Conservation (phyloP, 2,113 vertebrate species). For the chimpanzee (Pan troglodytes) region NHGRI_mPanTro3-v2.1_pri NC_072414.2:8400501-8401000, state of each 20-base stretch:
- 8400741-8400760: background rate
- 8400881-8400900: background rate
- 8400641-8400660: background rate
- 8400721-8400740: background rate
- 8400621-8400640: background rate
- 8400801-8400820: background rate
- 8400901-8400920: too few relatives aligned
- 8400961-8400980: background rate
- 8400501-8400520: accelerated
- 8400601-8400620: background rate
- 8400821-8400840: background rate
- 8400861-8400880: background rate
- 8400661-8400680: too few relatives aligned
- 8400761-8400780: background rate
- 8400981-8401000: background rate
- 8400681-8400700: background rate
- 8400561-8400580: background rate
- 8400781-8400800: background rate
- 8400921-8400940: background rate
- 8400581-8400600: background rate
- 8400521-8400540: background rate
- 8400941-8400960: background rate
- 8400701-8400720: background rate
- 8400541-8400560: background rate
- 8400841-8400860: background rate